Percentiles rank a stretch among this genome's conserved stretches.
Evolutionary conservation across 2,888 invertebrate species (phyloP).

Genomic region (Salticus scenicus): DNA sequence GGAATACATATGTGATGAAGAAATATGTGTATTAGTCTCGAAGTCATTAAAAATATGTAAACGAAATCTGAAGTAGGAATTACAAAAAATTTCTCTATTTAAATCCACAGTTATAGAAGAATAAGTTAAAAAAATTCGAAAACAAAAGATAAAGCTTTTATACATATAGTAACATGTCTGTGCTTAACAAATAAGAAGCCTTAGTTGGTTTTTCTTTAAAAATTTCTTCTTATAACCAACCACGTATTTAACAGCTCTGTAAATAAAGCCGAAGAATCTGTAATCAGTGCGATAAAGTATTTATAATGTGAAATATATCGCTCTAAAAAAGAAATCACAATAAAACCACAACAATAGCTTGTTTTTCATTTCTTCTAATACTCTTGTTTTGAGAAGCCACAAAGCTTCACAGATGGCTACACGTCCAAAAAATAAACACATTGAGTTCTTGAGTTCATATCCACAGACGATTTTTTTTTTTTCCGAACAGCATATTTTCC

Average conservation of each 20-base stretch:
- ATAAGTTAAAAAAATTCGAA: neutral
- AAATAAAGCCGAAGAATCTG: neutral
- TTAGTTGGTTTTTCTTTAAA: neutral
- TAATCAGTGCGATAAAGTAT: neutral
- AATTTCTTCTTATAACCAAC: neutral
- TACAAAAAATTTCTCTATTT: neutral
- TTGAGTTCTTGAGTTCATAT: neutral
- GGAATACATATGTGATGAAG: no score
- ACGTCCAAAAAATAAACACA: neutral
- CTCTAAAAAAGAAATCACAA: slow-evolving; percentile 4
- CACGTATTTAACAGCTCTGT: neutral
- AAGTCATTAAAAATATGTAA: no score
- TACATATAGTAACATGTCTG: slow-evolving; percentile 1
- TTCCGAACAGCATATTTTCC: neutral
- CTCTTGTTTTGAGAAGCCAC: neutral
- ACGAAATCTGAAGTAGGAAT: no score
- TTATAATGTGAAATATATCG: neutral
- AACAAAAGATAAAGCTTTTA: neutral
- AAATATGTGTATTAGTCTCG: no score
- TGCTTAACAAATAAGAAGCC: neutral
- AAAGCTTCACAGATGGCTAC: neutral
- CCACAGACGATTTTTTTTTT: neutral
- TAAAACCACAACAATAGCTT: neutral
- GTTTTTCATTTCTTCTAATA: neutral
- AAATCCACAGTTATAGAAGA: neutral